phyloP scores from a whole-genome alignment of 2,797 vertebrate genomes.

The Hipposideros larvatus region DNA sequence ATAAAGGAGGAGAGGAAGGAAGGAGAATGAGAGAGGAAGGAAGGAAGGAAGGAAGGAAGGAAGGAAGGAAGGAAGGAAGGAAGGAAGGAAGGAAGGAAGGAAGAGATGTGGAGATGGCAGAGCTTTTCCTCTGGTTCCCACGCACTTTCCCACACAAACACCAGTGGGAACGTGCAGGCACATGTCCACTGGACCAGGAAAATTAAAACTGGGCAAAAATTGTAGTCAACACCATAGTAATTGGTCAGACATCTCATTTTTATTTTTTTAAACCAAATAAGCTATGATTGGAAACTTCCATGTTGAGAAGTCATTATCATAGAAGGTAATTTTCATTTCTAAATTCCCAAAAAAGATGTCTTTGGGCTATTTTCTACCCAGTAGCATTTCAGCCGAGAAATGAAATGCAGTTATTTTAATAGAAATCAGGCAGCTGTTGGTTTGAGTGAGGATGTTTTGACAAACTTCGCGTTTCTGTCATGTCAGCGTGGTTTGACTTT shows the following conservation, averaged over 20 bases:
- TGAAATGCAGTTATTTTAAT: constrained; percentile 51
- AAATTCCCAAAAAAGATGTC: constrained; percentile 68
- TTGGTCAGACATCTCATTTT: constrained; percentile 13
- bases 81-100: background rate
- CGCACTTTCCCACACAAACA: background rate
- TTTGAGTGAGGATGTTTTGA: constrained; percentile 69
- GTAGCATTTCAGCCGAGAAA: constrained; percentile 62
- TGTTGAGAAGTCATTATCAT: constrained; percentile 59
- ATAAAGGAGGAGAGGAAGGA: background rate
- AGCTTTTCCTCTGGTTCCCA: background rate
- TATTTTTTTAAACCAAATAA: constrained; percentile 48
- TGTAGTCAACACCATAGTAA: background rate
- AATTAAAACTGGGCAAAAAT: background rate
- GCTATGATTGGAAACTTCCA: constrained; percentile 77
- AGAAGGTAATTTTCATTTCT: constrained; percentile 75
- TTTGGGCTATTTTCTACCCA: constrained; percentile 70
- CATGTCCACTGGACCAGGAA: background rate
- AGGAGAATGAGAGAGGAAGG: accelerated
- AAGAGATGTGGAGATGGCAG: background rate
- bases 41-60: background rate
- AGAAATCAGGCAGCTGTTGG: constrained; percentile 64
- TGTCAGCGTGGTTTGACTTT: constrained; percentile 68
- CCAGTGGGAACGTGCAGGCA: accelerated
- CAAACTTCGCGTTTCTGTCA: constrained; percentile 65
- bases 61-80: background rate